These are phyloP conservation scores for Telmatochromis sp. DNA, from an alignment of 2,113 vertebrate genomes.

Conservation along the genomic window DNA sequence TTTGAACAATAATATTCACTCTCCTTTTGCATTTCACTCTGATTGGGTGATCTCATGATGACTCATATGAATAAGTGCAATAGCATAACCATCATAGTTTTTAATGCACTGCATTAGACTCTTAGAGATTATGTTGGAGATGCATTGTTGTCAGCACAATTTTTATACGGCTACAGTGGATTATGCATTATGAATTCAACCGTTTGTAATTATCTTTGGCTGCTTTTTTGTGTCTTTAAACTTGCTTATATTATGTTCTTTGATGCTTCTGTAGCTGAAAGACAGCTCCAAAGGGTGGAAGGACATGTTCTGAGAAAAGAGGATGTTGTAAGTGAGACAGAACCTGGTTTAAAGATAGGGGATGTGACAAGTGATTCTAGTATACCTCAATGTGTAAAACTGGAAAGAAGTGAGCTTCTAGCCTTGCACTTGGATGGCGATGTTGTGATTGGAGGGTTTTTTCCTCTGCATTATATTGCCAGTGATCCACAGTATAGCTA, in stretches of 20 bases:
- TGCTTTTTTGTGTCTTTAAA: not conserved
- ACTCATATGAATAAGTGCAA: not conserved
- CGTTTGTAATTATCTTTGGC: not conserved
- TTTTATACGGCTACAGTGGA: not conserved
- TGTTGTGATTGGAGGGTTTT: conserved; percentile 69
- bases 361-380: not conserved
- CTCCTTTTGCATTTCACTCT: not conserved
- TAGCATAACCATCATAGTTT: not conserved
- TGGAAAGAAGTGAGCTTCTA: conserved; percentile 17
- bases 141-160: not conserved
- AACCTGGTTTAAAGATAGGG: not conserved
- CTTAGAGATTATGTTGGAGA: not conserved
- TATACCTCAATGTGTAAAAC: conserved; percentile 31
- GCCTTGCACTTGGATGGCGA: conserved; percentile 50
- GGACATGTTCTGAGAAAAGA: not conserved
- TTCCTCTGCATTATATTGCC: conserved; percentile 62
- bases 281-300: not conserved
- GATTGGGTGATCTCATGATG: not conserved
- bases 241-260: not conserved
- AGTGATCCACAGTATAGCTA: conserved; percentile 36
- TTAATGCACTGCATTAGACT: not conserved
- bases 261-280: not conserved
- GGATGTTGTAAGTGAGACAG: not conserved
- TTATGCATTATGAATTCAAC: not conserved
- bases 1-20: not conserved